phyloP scores from a whole-genome alignment of 1,140 invertebrate species.

The Probaryconus sp. region DNA sequence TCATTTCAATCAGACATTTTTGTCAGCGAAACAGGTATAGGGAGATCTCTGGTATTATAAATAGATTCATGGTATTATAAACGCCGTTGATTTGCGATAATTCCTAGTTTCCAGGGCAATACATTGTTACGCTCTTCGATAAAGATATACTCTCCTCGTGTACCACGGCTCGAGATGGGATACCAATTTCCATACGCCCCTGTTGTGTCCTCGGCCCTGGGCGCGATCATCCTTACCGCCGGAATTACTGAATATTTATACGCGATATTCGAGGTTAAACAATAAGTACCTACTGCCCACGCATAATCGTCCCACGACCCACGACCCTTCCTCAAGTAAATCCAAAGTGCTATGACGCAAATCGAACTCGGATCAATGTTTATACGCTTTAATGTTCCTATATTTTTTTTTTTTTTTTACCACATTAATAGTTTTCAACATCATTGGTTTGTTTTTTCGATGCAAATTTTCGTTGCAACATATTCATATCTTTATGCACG shows the following conservation, averaged over 20 bases:
- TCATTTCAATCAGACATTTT: too few relatives aligned
- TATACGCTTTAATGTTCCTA: conserved; percentile 2
- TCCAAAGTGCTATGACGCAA: conserved; percentile 9
- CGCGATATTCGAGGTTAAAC: conserved; percentile 41
- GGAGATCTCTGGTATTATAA: too few relatives aligned
- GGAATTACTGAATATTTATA: conserved; percentile 55
- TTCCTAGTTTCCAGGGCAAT: conserved; percentile 8
- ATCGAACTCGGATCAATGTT: conserved; percentile 12
- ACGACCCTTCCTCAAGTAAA: conserved; percentile 12
- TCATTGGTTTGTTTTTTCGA: too few relatives aligned
- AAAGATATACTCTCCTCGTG: conserved; percentile 8
- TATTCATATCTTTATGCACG: too few relatives aligned
- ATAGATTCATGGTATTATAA: conserved; percentile 1
- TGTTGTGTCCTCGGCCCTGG: conserved; percentile 37
- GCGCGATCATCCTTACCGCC: conserved; percentile 30
- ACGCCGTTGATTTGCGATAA: not conserved
- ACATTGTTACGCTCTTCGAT: conserved; percentile 3
- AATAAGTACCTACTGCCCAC: conserved; percentile 50
- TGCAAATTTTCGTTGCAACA: too few relatives aligned
- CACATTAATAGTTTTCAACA: too few relatives aligned
- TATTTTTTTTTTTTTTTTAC: too few relatives aligned
- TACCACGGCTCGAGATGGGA: not conserved
- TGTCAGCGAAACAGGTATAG: too few relatives aligned
- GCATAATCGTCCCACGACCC: conserved; percentile 31
- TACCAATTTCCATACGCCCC: conserved; percentile 47